Evolutionary conservation across 2,888 invertebrate species (phyloP), one percentile per base, ranked within the genome.

Genomic region (Chrysolina americana): DNA sequence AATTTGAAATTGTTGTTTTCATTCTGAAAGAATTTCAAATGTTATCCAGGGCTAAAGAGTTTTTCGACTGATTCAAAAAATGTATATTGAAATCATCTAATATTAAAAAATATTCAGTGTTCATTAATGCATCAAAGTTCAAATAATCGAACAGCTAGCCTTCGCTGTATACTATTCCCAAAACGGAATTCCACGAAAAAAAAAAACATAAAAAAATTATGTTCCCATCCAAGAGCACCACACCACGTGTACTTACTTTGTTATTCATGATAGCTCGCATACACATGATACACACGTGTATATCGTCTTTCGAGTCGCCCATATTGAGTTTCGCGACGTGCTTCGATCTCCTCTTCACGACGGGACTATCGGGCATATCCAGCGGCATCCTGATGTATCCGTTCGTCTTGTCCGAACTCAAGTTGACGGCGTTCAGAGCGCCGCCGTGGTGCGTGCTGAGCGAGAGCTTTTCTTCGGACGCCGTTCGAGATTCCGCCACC

Each of bases 261-360:
- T 99, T 99, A 89, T 99, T 99, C 99, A 99, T 99, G 86, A 99
- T 98, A 82, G 99, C 99, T 74, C 99, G 92, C 91, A 99, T 94
- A 87, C 99, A 99, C 95, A 98, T 96, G 85, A 99, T 98, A 90
- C 98, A 98, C 76, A 99, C 98, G 89, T 99, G 99, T 85, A 99
- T 98, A 87, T 99, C 99, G 88, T 99, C 99, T 78, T 97, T 96
- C 74, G 98, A 95, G 83, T 97, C 96, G 70, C 97, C 97, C 96
- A 97, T 96, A 87, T 96, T 97, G 79, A 97, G 90, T 82, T 95
- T 92, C 68, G 96, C 95, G 47, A 96, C 95, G 88, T 97, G 97
- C 76, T 95, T 91, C 50, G 95, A 94, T 76, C 96, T 91, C 59
- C 95, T 89, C 83, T 94, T 92, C 76, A 93, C 90, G 81, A 92